A percentile compares a stretch with the other conserved stretches of the same genome.
Evolutionary conservation across 2,888 invertebrate species (phyloP).

Genomic region (Trachelus iudaicus): DNA sequence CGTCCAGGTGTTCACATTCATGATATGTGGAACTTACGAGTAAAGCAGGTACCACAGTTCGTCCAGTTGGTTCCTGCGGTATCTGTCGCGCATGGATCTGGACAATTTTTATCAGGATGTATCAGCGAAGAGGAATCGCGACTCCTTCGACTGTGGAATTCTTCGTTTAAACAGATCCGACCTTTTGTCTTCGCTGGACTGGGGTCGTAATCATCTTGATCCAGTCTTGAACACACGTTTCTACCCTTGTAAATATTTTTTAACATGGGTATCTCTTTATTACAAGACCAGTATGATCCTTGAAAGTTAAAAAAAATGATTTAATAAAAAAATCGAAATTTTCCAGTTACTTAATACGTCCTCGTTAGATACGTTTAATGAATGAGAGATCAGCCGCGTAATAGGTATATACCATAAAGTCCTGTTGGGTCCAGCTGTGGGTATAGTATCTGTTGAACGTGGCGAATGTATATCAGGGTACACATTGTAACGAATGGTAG

Average conservation of each 20-base stretch:
- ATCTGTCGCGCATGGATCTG: constrained; percentile 22
- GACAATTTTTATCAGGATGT: constrained; percentile 7
- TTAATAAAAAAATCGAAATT: neutral
- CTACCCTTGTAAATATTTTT: neutral
- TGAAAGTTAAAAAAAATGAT: neutral
- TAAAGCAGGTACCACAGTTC: neutral
- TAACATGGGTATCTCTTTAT: neutral
- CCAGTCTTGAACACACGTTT: neutral
- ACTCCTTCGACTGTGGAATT: constrained; percentile 9
- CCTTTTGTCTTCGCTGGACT: neutral
- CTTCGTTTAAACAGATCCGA: neutral
- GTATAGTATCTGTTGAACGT: neutral
- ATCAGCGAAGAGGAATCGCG: constrained; percentile 13
- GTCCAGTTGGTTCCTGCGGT: constrained; percentile 1
- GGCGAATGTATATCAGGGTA: constrained; percentile 14
- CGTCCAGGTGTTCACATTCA: constrained; percentile 1
- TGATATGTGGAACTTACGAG: neutral
- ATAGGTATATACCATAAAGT: neutral
- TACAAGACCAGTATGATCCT: neutral
- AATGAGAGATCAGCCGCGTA: neutral
- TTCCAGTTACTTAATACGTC: neutral
- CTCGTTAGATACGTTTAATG: neutral
- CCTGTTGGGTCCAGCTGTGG: neutral
- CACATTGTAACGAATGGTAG: constrained; percentile 62
- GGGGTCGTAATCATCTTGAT: neutral